Evolutionary conservation across 1,140 invertebrate genomes (phyloP).

Genomic region (Cylas formicarius): DNA sequence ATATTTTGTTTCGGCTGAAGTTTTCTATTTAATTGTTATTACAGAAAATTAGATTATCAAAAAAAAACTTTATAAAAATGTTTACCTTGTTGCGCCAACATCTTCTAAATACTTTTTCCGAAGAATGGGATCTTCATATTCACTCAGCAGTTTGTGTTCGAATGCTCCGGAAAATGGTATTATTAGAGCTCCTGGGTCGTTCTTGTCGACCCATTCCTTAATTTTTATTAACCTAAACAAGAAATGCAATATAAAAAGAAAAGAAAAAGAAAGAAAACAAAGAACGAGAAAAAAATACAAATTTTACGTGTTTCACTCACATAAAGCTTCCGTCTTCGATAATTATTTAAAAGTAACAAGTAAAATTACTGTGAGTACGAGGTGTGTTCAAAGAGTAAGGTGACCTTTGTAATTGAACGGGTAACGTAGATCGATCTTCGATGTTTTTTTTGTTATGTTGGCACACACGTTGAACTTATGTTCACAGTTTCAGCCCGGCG

Average conservation of each 20-base stretch:
- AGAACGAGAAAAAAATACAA: neutral
- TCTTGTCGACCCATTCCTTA: conserved; percentile 97
- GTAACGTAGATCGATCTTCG: conserved; percentile 3
- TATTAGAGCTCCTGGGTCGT: conserved; percentile 87
- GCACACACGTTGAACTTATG: no score
- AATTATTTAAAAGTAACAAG: conserved; percentile 8
- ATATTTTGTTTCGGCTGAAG: no score
- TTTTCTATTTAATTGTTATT: no score
- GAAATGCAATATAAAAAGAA: conserved; percentile 13
- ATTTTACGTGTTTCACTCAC: no score
- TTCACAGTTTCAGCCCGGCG: no score
- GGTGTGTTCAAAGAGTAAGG: no score
- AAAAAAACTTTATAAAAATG: no score
- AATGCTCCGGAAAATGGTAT: conserved; percentile 94
- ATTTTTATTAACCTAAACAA: conserved; percentile 89
- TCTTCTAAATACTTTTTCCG: conserved; percentile 72
- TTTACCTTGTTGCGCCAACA: conserved; percentile 68
- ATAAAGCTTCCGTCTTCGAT: no score
- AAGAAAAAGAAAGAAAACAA: neutral
- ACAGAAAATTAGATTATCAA: no score
- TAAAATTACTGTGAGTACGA: neutral
- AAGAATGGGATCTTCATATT: conserved; percentile 67
- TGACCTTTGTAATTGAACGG: neutral
- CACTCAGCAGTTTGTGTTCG: conserved; percentile 83
- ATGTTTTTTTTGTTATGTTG: no score